Percentiles rank a stretch among this genome's conserved stretches.
phyloP scores from a whole-genome alignment of 2,113 vertebrate genomes.

The Colinus virginianus region DNA sequence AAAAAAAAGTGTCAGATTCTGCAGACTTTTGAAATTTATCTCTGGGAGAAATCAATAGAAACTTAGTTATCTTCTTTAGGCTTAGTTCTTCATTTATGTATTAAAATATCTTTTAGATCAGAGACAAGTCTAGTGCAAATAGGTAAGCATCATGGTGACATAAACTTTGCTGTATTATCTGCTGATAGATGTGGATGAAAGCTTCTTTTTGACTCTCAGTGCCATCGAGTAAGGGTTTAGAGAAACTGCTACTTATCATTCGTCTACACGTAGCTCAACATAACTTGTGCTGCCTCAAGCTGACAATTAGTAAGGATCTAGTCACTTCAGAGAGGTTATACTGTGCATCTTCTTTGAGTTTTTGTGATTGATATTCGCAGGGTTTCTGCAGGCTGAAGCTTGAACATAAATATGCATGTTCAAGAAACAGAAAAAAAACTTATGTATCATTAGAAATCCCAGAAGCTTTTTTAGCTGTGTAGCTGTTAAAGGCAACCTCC shows the following conservation, averaged over 20 bases:
- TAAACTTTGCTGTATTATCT: neutral
- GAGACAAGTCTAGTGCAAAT: neutral
- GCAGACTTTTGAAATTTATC: neutral
- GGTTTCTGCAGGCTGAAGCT: conserved; percentile 18
- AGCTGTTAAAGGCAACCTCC: conserved; percentile 20
- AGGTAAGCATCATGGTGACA: neutral
- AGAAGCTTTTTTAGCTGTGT: conserved; percentile 29
- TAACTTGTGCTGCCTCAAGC: neutral
- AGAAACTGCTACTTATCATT: neutral
- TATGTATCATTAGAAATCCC: conserved; percentile 35
- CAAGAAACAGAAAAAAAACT: conserved; percentile 34
- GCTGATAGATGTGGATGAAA: neutral
- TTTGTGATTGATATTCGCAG: conserved; percentile 42
- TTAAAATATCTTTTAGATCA: neutral
- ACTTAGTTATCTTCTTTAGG: neutral
- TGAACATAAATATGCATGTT: conserved; percentile 53
- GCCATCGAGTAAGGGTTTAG: neutral
- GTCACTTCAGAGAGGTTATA: neutral
- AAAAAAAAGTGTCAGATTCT: neutral
- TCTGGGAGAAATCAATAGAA: neutral
- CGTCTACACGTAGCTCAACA: neutral
- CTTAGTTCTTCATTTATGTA: neutral
- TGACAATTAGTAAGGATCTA: neutral
- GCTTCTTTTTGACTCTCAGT: neutral
- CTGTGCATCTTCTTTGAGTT: neutral